These are phyloP conservation scores for Nothocercus julius DNA, from an alignment of 2,113 vertebrate genomes.

Conservation along the genomic window DNA sequence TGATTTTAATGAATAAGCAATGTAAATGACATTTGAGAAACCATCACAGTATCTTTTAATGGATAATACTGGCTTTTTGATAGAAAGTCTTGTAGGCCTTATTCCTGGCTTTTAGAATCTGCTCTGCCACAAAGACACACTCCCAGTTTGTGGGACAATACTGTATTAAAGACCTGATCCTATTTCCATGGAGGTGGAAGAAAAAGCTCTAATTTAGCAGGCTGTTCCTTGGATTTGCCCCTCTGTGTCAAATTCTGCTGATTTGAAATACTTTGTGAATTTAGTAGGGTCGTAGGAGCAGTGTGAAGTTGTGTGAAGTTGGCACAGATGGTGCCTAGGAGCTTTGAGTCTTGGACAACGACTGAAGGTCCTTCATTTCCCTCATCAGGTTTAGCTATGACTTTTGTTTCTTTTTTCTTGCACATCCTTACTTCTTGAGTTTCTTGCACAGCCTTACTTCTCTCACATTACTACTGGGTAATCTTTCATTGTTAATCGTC, in stretches of 20 bases:
- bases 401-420: neutral
- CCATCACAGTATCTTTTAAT: neutral
- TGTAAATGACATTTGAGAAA: neutral
- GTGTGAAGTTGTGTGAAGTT: neutral
- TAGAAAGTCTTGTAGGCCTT: neutral
- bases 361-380: neutral
- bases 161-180: neutral
- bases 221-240: neutral
- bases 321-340: neutral
- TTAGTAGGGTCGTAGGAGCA: neutral
- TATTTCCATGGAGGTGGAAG: neutral
- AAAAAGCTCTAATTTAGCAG: neutral
- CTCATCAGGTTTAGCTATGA: neutral
- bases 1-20: neutral
- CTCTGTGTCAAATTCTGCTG: neutral
- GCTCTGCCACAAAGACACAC: neutral
- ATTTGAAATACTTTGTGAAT: neutral
- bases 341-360: neutral
- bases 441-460: neutral
- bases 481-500: neutral
- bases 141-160: neutral
- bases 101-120: neutral
- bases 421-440: neutral
- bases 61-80: neutral
- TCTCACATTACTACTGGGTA: neutral